phyloP scores from a whole-genome alignment of 2,113 vertebrate species.

The Salvelinus alpinus region DNA sequence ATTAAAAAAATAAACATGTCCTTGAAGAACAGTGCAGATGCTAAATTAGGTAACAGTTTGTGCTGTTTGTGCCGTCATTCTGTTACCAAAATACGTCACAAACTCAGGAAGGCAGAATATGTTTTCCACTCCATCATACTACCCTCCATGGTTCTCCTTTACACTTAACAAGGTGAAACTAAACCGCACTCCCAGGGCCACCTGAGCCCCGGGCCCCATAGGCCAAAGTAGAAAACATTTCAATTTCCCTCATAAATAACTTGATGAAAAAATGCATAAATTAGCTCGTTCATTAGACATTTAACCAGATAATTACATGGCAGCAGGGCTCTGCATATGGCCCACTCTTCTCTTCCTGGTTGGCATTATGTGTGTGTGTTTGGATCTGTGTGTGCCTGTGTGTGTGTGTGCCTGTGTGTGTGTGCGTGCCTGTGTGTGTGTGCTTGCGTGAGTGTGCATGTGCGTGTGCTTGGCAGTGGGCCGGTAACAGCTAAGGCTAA shows the following conservation, averaged over 20 bases:
- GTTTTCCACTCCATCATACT: background rate
- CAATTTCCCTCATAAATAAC: conserved; percentile 65
- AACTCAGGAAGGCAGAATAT: background rate
- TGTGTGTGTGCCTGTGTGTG: background rate
- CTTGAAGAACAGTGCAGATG: too few species aligned
- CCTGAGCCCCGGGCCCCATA: conserved; percentile 39
- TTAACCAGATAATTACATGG: conserved; percentile 71
- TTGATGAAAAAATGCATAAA: conserved; percentile 71
- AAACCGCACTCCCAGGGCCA: background rate
- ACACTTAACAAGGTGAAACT: conserved; percentile 13
- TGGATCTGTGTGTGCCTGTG: too few species aligned
- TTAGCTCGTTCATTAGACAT: conserved; percentile 68
- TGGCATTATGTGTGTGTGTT: conserved; percentile 1
- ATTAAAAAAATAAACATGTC: too few species aligned
- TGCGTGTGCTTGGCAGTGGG: too few species aligned
- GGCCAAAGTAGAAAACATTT: conserved; percentile 59
- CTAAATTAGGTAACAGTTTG: too few species aligned
- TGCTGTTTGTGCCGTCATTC: too few species aligned
- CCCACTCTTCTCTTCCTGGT: conserved; percentile 26
- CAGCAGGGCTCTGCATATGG: conserved; percentile 19
- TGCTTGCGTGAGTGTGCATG: background rate
- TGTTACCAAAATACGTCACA: background rate
- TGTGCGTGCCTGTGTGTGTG: conserved; percentile 17
- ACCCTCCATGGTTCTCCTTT: too few species aligned
- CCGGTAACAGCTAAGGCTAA: background rate